A percentile compares a stretch with the other conserved stretches of the same genome.
These are phyloP conservation scores for Agriopis aurantiaria DNA, from an alignment of 2,888 invertebrate species.

Conservation along the genomic window DNA sequence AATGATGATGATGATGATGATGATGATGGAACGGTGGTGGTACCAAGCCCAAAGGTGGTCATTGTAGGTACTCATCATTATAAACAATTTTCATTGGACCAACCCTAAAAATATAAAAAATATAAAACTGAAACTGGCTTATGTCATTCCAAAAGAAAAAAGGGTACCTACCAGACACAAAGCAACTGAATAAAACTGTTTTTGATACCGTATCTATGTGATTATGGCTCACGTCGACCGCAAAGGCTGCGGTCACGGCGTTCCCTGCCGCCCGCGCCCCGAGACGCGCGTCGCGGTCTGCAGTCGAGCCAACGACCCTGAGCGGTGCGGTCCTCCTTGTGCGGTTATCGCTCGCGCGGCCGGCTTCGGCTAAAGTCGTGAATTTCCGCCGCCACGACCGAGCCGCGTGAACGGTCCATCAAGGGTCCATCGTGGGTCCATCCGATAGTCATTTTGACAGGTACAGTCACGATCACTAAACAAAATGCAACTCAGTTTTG, in stretches of 20 bases:
- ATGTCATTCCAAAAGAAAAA: no score
- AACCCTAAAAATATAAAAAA: no score
- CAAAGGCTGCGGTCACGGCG: slow-evolving; percentile 10
- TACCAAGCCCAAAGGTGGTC: no score
- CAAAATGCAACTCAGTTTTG: slow-evolving; percentile 11
- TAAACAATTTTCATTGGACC: no score
- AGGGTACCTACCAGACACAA: no score
- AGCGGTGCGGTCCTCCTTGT: slow-evolving; percentile 4
- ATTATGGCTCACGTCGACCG: neutral
- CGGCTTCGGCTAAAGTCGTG: neutral
- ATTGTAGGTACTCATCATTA: no score
- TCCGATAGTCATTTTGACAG: slow-evolving; percentile 6
- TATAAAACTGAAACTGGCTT: no score
- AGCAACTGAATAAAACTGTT: no score
- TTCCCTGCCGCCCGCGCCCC: slow-evolving; percentile 7
- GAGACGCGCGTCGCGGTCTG: slow-evolving; percentile 2
- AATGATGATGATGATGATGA: no score
- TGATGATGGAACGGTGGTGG: no score
- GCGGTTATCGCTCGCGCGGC: neutral
- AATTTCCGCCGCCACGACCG: slow-evolving; percentile 7
- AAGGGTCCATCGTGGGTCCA: no score
- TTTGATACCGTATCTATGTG: neutral
- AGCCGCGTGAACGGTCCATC: slow-evolving; percentile 4
- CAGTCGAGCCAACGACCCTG: slow-evolving; percentile 8
- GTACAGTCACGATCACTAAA: neutral